Conservation (phyloP, 2,113 vertebrate genomes). For the Anseranas semipalmata region DNA sequence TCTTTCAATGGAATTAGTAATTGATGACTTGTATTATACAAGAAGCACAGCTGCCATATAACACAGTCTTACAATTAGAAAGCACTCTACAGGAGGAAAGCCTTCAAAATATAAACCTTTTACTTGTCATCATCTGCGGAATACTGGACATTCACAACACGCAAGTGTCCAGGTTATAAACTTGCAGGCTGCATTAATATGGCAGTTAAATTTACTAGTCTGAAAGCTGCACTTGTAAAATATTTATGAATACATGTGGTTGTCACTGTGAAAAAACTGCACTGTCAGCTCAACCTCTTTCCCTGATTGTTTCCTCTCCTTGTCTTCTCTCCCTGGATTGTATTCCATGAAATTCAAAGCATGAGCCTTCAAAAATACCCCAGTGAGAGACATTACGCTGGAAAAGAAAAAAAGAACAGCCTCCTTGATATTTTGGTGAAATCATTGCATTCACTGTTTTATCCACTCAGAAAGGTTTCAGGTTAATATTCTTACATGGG, state of each 20-base stretch:
- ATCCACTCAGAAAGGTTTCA: conserved; percentile 9
- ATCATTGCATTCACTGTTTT: not conserved
- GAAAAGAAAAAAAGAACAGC: not conserved
- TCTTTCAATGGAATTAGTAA: conserved; percentile 53
- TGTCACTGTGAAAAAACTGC: conserved; percentile 72
- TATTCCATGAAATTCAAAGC: conserved; percentile 54
- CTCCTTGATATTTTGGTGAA: not conserved
- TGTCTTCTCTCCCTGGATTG: conserved; percentile 22
- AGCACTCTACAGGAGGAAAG: conserved; percentile 49
- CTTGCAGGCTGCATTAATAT: conserved; percentile 71
- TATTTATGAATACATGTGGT: conserved; percentile 79
- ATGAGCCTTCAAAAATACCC: conserved; percentile 42
- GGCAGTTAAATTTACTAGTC: conserved; percentile 77
- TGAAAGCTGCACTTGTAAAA: conserved; percentile 79
- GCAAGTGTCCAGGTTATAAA: conserved; percentile 73
- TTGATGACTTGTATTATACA: conserved; percentile 51
- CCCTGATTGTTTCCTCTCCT: conserved; percentile 17
- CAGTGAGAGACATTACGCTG: not conserved
- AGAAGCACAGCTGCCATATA: conserved; percentile 54
- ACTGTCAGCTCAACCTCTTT: conserved; percentile 67
- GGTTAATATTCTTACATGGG: not conserved
- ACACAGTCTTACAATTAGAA: conserved; percentile 37
- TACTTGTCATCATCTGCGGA: conserved; percentile 62
- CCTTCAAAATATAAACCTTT: conserved; percentile 71
- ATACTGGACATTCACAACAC: conserved; percentile 65